phyloP scores from a whole-genome alignment of 2,113 vertebrate species.

The Andinoacara biseriatus region DNA sequence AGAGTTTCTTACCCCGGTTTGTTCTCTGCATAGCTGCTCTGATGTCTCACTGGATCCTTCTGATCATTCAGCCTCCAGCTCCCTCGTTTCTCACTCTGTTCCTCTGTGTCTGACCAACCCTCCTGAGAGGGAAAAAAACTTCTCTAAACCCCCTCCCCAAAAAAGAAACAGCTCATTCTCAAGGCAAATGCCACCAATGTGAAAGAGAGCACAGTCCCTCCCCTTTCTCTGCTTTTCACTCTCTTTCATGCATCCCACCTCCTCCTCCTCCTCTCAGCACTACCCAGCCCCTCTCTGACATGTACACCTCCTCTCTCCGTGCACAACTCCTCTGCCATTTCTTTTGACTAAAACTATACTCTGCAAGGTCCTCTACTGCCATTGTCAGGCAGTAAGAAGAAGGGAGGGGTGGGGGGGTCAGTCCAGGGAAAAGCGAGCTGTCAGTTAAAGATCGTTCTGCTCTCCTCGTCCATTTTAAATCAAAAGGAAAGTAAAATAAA shows the following conservation, averaged over 20 bases:
- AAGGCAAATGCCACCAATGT: constrained; percentile 61
- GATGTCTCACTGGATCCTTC: constrained; percentile 29
- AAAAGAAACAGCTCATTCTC: constrained; percentile 50
- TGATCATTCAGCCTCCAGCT: constrained; percentile 36
- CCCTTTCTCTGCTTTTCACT: constrained; percentile 42
- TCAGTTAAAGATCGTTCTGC: constrained; percentile 27
- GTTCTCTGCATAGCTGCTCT: constrained; percentile 55
- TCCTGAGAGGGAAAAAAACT: constrained; percentile 38
- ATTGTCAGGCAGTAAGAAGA: constrained; percentile 54
- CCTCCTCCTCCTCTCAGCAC: constrained; percentile 30
- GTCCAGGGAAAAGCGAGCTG: constrained; percentile 12
- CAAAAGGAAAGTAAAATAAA: neutral
- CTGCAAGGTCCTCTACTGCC: constrained; percentile 40
- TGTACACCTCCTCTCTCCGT: constrained; percentile 54
- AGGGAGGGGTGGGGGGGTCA: neutral
- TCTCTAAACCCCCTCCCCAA: constrained; percentile 20
- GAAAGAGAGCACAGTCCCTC: constrained; percentile 64
- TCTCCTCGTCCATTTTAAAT: neutral
- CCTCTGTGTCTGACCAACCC: constrained; percentile 38
- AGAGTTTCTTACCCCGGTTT: constrained; percentile 58
- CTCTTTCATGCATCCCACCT: constrained; percentile 16
- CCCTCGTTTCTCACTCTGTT: constrained; percentile 12
- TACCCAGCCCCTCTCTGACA: constrained; percentile 51
- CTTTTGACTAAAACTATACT: constrained; percentile 60
- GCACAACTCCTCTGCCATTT: constrained; percentile 55